Conservation (phyloP, 2,888 invertebrate species). For the Eupithecia subumbrata region DNA sequence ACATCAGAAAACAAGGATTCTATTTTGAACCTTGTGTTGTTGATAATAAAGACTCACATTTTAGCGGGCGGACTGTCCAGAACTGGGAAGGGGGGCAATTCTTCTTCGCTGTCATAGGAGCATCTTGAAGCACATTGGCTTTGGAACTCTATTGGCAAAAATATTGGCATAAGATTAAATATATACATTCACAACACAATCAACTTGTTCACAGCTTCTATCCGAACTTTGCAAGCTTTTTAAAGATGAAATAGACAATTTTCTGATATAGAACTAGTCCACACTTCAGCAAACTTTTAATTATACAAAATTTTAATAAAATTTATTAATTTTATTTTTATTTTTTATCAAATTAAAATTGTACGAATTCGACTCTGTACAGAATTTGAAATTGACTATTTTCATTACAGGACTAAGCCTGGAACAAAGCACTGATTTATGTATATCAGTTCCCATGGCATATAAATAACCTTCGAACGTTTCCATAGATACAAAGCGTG, state of each 20-base stretch:
- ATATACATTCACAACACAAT: background rate
- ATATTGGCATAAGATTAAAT: background rate
- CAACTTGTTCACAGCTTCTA: too few relatives aligned
- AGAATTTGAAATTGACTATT: too few relatives aligned
- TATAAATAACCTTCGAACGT: background rate
- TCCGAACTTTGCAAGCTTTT: too few relatives aligned
- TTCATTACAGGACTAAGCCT: too few relatives aligned
- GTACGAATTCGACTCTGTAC: too few relatives aligned
- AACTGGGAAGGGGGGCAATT: slow-evolving; percentile 88
- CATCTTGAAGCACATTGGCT: slow-evolving; percentile 51
- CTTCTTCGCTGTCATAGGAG: slow-evolving; percentile 84
- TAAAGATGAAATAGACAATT: too few relatives aligned
- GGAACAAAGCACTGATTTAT: background rate
- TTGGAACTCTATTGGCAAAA: slow-evolving; percentile 63
- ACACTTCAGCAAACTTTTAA: too few relatives aligned
- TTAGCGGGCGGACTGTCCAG: slow-evolving; percentile 76
- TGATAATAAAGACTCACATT: background rate
- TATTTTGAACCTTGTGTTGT: background rate
- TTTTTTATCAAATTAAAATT: too few relatives aligned
- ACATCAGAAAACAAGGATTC: background rate
- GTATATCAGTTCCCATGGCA: background rate
- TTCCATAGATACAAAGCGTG: background rate
- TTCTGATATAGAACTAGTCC: too few relatives aligned
- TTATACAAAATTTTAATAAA: too few relatives aligned
- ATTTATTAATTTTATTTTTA: too few relatives aligned